Evolutionary conservation across 1,140 invertebrate genomes (phyloP).

Genomic region (Phocides pigmalion): DNA sequence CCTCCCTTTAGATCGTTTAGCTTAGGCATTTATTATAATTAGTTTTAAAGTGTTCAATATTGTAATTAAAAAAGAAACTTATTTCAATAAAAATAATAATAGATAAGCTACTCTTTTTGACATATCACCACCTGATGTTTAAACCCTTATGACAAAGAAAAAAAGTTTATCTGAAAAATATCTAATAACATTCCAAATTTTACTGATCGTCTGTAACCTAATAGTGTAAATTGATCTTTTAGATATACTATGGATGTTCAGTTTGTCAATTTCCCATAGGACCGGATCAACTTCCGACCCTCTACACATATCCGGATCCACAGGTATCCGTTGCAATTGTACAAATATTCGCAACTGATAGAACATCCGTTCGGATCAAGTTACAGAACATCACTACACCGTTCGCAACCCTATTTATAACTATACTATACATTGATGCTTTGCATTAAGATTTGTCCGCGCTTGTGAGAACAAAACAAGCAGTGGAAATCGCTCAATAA

Average conservation of each 20-base stretch:
- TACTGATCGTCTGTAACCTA: constrained; percentile 22
- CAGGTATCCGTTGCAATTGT: constrained; percentile 59
- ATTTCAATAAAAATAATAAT: too few relatives aligned
- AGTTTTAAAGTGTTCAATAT: too few relatives aligned
- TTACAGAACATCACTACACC: constrained; percentile 33
- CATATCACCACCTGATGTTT: too few relatives aligned
- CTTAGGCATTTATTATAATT: too few relatives aligned
- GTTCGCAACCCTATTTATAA: neutral
- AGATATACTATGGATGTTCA: constrained; percentile 28
- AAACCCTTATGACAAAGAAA: neutral
- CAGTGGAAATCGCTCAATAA: neutral
- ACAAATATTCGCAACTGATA: constrained; percentile 62
- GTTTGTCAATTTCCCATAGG: constrained; percentile 46
- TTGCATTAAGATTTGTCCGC: neutral
- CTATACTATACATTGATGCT: neutral
- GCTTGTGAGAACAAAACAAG: neutral
- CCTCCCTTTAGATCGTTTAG: too few relatives aligned
- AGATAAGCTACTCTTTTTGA: too few relatives aligned
- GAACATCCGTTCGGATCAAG: constrained; percentile 40
- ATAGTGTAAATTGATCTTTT: constrained; percentile 15
- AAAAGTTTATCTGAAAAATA: constrained; percentile 28
- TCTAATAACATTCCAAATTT: constrained; percentile 28
- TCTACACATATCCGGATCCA: constrained; percentile 43
- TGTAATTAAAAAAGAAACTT: too few relatives aligned
- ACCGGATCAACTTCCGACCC: constrained; percentile 42